These are phyloP conservation scores for Sylvia borin DNA, from an alignment of 2,797 vertebrate genomes.

Conservation along the genomic window DNA sequence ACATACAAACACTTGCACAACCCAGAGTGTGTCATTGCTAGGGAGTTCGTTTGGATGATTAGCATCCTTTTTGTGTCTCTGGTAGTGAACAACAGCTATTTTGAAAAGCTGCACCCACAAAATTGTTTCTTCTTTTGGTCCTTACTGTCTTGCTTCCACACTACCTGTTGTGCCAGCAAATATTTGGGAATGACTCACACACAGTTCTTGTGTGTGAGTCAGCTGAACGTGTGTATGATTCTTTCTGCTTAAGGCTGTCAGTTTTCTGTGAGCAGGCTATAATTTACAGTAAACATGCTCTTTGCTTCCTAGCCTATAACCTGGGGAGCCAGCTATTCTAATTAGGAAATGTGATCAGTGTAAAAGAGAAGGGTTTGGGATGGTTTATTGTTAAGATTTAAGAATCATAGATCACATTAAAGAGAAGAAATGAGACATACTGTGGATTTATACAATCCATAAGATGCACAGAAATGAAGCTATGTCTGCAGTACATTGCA, in stretches of 20 bases:
- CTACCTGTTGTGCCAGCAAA: neutral
- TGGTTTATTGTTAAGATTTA: neutral
- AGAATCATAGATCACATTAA: neutral
- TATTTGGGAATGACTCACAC: neutral
- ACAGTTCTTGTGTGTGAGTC: neutral
- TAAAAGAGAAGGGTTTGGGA: neutral
- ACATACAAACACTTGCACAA: neutral
- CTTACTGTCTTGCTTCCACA: neutral
- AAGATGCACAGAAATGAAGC: neutral
- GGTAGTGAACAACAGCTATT: neutral
- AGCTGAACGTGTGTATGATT: neutral
- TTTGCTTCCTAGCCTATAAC: neutral
- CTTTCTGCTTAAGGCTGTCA: neutral
- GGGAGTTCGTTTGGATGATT: neutral
- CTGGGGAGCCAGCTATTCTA: neutral
- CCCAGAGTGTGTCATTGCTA: neutral
- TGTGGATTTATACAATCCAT: neutral
- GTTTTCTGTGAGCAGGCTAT: neutral
- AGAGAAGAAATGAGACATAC: neutral
- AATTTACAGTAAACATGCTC: neutral
- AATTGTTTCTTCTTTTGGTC: neutral
- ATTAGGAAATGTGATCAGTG: accelerated
- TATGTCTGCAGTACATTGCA: neutral
- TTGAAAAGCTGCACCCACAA: neutral
- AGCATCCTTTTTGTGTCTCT: neutral